A percentile compares a stretch with the other conserved stretches of the same genome.
phyloP scores from a whole-genome alignment of 2,797 vertebrate genomes.

The Sparidentex hasta region DNA sequence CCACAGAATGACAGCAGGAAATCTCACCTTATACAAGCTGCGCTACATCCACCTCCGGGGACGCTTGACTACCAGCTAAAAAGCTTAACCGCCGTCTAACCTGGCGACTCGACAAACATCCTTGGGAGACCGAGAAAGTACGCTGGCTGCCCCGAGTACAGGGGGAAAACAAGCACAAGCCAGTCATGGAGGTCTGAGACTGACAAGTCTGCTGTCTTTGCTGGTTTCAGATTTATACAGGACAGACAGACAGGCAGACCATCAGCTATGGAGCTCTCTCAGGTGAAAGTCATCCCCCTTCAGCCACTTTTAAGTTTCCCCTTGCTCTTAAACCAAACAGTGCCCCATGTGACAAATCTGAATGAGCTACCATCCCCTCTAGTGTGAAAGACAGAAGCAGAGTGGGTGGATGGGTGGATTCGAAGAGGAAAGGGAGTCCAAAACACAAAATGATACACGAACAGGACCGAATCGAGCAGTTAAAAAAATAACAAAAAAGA shows the following conservation, averaged over 20 bases:
- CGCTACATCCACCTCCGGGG: constrained; percentile 50
- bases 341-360: constrained; percentile 60
- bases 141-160: constrained; percentile 33
- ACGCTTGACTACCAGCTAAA: constrained; percentile 45
- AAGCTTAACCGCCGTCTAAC: constrained; percentile 44
- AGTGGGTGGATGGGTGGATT: constrained; percentile 45
- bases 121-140: constrained; percentile 36
- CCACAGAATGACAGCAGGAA: constrained; percentile 80
- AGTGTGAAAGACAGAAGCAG: constrained; percentile 64
- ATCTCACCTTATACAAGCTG: constrained; percentile 60
- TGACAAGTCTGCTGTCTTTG: constrained; percentile 80
- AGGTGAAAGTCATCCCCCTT: constrained; percentile 39
- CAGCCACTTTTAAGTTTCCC: constrained; percentile 35
- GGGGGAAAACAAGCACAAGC: constrained; percentile 45
- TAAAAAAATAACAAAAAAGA: constrained; percentile 82
- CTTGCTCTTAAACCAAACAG: constrained; percentile 53
- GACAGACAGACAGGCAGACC: constrained; percentile 76
- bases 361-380: constrained; percentile 73
- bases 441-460: constrained; percentile 82
- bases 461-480: constrained; percentile 86
- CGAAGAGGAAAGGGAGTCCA: constrained; percentile 69
- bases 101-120: constrained; percentile 16
- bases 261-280: constrained; percentile 55
- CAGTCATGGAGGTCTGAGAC: constrained; percentile 61
- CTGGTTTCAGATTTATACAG: constrained; percentile 84